phyloP scores from a whole-genome alignment of 2,113 vertebrate genomes.

The Gallinago undulata region DNA sequence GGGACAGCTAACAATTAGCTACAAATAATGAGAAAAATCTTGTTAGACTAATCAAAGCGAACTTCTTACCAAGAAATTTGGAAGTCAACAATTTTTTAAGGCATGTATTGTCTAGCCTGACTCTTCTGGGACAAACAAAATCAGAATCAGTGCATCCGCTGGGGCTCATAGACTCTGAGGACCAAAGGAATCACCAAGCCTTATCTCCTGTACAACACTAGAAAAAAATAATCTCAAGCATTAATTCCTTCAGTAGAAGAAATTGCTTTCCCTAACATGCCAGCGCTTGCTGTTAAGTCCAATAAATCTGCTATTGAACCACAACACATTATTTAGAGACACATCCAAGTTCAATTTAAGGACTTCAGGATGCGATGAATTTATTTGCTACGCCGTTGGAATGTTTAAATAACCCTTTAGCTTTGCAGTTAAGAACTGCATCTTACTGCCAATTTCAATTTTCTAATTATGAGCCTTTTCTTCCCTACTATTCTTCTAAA shows the following conservation, averaged over 20 bases:
- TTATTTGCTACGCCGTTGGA: not conserved
- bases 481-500: not conserved
- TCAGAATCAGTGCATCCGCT: not conserved
- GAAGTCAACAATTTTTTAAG: not conserved
- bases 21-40: slow-evolving; percentile 27
- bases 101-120: not conserved
- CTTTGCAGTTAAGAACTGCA: not conserved
- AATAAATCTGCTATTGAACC: not conserved
- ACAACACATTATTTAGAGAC: not conserved
- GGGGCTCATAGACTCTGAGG: not conserved
- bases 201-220: not conserved
- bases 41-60: not conserved
- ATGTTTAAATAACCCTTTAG: not conserved
- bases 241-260: not conserved
- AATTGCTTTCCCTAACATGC: not conserved
- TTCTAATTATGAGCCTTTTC: not conserved
- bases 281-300: not conserved
- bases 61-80: not conserved
- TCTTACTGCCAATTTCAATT: not conserved
- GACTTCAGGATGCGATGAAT: not conserved
- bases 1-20: slow-evolving; percentile 37
- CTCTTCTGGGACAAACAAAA: not conserved
- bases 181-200: not conserved
- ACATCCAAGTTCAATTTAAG: not conserved
- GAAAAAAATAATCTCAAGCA: not conserved